Base-by-base conservation (phyloP, 2,797 vertebrate species). In the Hydrolagus colliei region DNA sequence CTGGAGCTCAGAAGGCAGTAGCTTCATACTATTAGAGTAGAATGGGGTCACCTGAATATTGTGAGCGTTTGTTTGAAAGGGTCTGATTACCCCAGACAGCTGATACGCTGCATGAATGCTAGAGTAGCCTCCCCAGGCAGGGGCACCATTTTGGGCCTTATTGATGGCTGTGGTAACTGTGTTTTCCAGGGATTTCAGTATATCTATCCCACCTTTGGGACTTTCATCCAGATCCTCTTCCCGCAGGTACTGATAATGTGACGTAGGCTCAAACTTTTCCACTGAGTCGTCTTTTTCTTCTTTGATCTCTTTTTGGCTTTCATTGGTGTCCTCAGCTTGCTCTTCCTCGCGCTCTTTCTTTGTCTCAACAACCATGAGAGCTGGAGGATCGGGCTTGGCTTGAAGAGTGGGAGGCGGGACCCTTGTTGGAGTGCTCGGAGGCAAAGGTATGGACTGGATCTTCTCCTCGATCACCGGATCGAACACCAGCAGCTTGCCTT, bases 31-130 rank as follows among this genome's bases (percentile, higher is more conserved):
- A 87, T 94, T 94, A 5, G 95, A 94, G 0, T 96, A 98, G 32
- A 94, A 93, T 0, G 95, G 96, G 89, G 97, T 97, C 90, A 97
- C 93, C 86, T 97, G 97, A 88, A 96, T 92, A 0, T 95, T 96
- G 87, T 98, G 97, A 86, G 97, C 92, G 0, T 94, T 82, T 0
- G 96, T 87, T 68, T 95, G 92, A 41, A 93, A 91, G 0, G 96
- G 93, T 90, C 96, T 98, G 72, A 96, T 89, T 7, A 95, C 88
- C 72, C 97, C 96, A 0, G 98, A 97, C 87, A 99, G 95, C 91
- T 99, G 98, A 91, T 99, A 99, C 87, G 98, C 97, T 0, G 97
- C 97, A 22, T 99, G 98, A 90, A 99, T 99, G 91, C 98, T 99
- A 87, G 97, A 96, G 90, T 99, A 99, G 71, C 97, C 98, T 16